A percentile compares a stretch with the other conserved stretches of the same genome.
These are phyloP conservation scores for Pachydiplax longipennis DNA, from an alignment of 2,888 invertebrate genomes.

Conservation along the genomic window DNA sequence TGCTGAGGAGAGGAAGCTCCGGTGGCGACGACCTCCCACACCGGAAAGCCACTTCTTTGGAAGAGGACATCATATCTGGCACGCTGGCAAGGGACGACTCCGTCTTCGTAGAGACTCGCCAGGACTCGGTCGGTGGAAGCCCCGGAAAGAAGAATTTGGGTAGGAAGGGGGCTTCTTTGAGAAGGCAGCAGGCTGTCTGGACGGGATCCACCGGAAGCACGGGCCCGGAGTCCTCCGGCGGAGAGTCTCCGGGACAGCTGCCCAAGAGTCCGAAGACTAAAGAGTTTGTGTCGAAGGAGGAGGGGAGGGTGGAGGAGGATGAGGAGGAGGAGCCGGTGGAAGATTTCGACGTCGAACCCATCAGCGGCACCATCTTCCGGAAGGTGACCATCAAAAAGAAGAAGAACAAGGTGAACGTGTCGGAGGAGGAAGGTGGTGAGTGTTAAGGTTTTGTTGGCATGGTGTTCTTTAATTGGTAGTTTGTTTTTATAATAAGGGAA, in stretches of 20 bases:
- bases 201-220: not conserved
- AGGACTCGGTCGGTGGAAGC: not conserved
- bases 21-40: not conserved
- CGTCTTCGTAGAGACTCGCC: not conserved
- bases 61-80: not conserved
- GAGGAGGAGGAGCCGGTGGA: conserved; percentile 36
- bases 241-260: not conserved
- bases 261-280: not conserved
- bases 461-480: too few relatives aligned
- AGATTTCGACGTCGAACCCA: conserved; percentile 65
- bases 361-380: conserved; percentile 70
- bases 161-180: not conserved
- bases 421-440: conserved; percentile 57
- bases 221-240: not conserved
- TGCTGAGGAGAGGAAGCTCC: conserved; percentile 10
- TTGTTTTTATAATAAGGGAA: too few relatives aligned
- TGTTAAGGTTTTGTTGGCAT: conserved; percentile 48
- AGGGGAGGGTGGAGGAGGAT: not conserved
- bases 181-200: conserved; percentile 18
- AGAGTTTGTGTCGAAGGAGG: not conserved
- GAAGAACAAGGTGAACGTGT: conserved; percentile 49
- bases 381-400: conserved; percentile 69
- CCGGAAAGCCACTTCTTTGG: not conserved
- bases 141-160: not conserved
- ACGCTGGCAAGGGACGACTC: not conserved